phyloP scores from a whole-genome alignment of 2,888 invertebrate genomes.

The Apamea monoglypha region DNA sequence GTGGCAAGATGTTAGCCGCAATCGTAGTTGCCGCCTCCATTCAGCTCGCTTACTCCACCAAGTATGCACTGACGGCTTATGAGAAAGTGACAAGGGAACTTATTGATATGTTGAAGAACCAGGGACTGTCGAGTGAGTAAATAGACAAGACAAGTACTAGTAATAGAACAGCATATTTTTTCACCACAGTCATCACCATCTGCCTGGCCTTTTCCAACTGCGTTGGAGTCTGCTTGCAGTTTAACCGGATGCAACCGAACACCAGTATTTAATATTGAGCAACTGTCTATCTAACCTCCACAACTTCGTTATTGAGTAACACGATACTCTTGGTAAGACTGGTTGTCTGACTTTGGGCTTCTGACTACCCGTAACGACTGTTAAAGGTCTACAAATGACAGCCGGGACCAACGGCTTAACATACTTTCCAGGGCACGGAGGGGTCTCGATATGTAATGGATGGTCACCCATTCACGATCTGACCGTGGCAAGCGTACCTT shows the following conservation, averaged over 20 bases:
- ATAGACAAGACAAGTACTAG: too few relatives aligned
- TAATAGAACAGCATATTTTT: neutral
- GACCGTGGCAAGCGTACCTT: neutral
- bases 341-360: neutral
- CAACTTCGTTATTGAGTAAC: neutral
- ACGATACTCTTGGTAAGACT: neutral
- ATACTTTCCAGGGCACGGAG: neutral
- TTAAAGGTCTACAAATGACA: neutral
- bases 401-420: neutral
- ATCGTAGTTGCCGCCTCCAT: conserved; percentile 83
- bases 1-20: conserved; percentile 85
- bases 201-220: neutral
- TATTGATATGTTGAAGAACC: conserved; percentile 84
- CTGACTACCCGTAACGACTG: neutral
- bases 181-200: neutral
- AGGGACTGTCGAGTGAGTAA: conserved; percentile 83
- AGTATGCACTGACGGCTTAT: conserved; percentile 82
- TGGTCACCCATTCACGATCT: neutral
- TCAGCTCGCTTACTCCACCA: conserved; percentile 82
- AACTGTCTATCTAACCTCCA: neutral
- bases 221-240: neutral
- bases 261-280: too few relatives aligned
- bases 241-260: neutral
- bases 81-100: conserved; percentile 80
- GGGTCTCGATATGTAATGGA: too few relatives aligned